Conservation (phyloP, 2,888 invertebrate species). For the Trilocha varians region DNA sequence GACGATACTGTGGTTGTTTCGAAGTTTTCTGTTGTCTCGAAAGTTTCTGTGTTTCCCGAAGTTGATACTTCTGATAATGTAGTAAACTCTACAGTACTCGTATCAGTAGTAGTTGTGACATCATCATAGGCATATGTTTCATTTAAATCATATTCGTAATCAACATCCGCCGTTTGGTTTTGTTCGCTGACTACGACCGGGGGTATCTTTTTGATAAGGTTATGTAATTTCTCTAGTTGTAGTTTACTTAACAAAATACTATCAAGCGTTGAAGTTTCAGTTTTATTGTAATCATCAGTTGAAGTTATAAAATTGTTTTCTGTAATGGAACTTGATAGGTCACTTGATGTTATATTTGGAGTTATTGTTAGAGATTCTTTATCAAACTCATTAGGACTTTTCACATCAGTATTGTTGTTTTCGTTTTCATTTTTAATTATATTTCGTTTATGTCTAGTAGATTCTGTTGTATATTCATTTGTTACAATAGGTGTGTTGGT, state of each 20-base stretch:
- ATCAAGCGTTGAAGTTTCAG: slow-evolving; percentile 21
- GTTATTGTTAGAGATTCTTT: too few relatives aligned
- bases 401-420: neutral
- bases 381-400: neutral
- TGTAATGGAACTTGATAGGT: neutral
- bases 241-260: slow-evolving; percentile 18
- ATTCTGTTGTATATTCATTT: neutral
- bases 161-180: slow-evolving; percentile 2
- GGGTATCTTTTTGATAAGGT: slow-evolving; percentile 12
- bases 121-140: neutral
- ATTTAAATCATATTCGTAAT: slow-evolving; percentile 7
- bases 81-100: slow-evolving; percentile 5
- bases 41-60: slow-evolving; percentile 3
- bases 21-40: neutral
- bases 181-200: slow-evolving; percentile 4
- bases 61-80: neutral
- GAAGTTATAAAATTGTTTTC: neutral
- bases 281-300: slow-evolving; percentile 6
- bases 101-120: slow-evolving; percentile 4
- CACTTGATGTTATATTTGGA: too few relatives aligned
- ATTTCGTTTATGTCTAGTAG: slow-evolving; percentile 10
- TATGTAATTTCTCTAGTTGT: slow-evolving; percentile 31
- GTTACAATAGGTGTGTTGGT: too few relatives aligned
- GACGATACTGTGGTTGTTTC: neutral
- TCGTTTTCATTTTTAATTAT: neutral